phyloP scores from a whole-genome alignment of 2,888 invertebrate species.

The Marasmarcha lunaedactyla region DNA sequence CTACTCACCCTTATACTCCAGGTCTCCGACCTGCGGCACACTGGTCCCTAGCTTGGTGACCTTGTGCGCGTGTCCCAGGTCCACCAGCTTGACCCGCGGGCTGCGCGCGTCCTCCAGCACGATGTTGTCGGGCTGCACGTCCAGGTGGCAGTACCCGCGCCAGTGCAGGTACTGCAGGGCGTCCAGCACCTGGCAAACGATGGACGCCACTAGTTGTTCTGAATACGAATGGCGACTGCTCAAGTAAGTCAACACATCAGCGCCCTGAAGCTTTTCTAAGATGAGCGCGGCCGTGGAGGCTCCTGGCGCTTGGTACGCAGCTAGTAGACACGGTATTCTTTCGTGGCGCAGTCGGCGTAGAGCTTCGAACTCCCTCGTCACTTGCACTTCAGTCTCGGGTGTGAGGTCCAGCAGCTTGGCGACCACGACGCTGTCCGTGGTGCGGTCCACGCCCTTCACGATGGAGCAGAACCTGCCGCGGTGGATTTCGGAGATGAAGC shows the following conservation, averaged over 20 bases:
- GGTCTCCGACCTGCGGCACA: conserved; percentile 77
- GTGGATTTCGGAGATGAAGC: conserved; percentile 86
- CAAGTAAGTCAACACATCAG: conserved; percentile 90
- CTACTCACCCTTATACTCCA: conserved; percentile 77
- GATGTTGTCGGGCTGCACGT: conserved; percentile 95
- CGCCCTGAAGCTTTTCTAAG: conserved; percentile 89
- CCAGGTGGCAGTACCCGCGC: conserved; percentile 89
- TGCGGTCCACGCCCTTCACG: conserved; percentile 81
- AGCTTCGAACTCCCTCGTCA: conserved; percentile 86
- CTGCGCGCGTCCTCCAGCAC: conserved; percentile 90
- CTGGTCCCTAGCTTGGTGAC: conserved; percentile 83
- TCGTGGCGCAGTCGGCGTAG: conserved; percentile 88
- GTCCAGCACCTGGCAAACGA: conserved; percentile 88
- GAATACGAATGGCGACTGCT: conserved; percentile 90
- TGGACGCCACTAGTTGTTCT: conserved; percentile 91
- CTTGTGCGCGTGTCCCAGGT: conserved; percentile 89
- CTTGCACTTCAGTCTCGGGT: conserved; percentile 73
- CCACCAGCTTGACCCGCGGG: conserved; percentile 89
- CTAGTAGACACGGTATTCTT: conserved; percentile 81
- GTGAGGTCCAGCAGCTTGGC: conserved; percentile 84
- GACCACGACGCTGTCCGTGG: conserved; percentile 80
- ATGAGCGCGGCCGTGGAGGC: conserved; percentile 78
- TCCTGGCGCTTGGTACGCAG: conserved; percentile 78
- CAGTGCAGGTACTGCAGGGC: conserved; percentile 96
- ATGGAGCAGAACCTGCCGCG: conserved; percentile 90